A percentile compares a stretch with the other conserved stretches of the same genome.
Evolutionary conservation across 2,797 vertebrate species (phyloP).

Genomic region (Melanotaenia pygmaea): DNA sequence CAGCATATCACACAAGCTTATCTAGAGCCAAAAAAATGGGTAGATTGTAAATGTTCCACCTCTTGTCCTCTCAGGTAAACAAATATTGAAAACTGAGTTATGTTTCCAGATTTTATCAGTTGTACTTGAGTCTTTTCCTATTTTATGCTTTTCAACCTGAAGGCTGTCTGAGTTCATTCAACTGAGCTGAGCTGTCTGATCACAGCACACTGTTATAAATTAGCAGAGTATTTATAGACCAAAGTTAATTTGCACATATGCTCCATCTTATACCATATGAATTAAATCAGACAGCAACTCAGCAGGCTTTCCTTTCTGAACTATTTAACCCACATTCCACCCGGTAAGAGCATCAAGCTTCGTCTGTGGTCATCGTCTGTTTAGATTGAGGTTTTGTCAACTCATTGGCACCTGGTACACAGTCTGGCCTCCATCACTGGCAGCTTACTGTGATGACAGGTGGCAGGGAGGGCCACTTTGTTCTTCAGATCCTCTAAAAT

Average conservation of each 20-base stretch:
- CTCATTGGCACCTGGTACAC: slow-evolving; percentile 48
- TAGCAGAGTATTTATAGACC: slow-evolving; percentile 40
- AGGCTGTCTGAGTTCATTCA: not conserved
- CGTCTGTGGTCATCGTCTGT: slow-evolving; percentile 23
- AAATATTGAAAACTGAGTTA: slow-evolving; percentile 50
- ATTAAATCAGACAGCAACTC: slow-evolving; percentile 20
- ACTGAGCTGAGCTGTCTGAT: slow-evolving; percentile 12
- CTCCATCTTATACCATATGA: slow-evolving; percentile 21
- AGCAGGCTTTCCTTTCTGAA: slow-evolving; percentile 15
- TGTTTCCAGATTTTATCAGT: not conserved
- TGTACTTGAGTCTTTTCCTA: not conserved
- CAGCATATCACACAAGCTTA: slow-evolving; percentile 32
- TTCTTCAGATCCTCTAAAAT: slow-evolving; percentile 41
- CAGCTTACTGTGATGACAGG: slow-evolving; percentile 73
- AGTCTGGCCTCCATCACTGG: slow-evolving; percentile 36
- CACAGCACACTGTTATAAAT: slow-evolving; percentile 33
- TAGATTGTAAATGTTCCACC: slow-evolving; percentile 22
- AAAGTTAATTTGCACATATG: not conserved
- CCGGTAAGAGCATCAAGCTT: not conserved
- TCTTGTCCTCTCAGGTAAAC: slow-evolving; percentile 14
- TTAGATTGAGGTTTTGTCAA: slow-evolving; percentile 55
- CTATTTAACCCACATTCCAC: not conserved
- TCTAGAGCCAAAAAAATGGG: slow-evolving; percentile 34
- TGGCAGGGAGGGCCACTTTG: slow-evolving; percentile 66
- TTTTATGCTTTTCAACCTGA: not conserved